Conservation (phyloP, 2,888 invertebrate genomes). For the Polyommatus icarus region DNA sequence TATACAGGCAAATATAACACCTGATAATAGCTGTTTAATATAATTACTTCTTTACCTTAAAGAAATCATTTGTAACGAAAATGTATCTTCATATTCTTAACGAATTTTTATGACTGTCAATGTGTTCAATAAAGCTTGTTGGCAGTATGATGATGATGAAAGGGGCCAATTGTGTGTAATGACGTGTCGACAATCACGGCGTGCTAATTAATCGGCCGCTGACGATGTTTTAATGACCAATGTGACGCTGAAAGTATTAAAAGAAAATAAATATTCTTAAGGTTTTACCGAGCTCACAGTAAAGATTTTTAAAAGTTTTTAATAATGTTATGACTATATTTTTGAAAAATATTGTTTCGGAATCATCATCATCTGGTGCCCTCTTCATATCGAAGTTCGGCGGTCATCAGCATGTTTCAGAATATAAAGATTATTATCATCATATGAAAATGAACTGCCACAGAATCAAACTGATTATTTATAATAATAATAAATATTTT, state of each 20-base stretch:
- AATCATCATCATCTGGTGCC: no score
- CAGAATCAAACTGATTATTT: no score
- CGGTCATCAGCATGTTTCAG: no score
- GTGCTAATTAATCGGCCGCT: neutral
- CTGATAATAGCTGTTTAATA: neutral
- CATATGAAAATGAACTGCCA: no score
- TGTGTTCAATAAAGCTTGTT: neutral
- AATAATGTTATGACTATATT: no score
- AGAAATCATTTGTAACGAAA: no score
- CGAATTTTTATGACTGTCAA: neutral
- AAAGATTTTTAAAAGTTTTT: neutral
- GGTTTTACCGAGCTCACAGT: neutral
- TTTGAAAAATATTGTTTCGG: no score
- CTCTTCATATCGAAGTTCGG: no score
- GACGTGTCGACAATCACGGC: neutral
- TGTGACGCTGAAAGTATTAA: neutral
- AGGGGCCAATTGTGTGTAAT: neutral
- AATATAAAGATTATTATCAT: no score
- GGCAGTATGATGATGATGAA: neutral
- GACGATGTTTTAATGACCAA: constrained; percentile 1
- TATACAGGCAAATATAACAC: neutral
- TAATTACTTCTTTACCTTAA: neutral
- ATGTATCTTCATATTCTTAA: no score
- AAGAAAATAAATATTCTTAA: neutral
- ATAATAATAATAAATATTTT: no score